Percentiles rank a stretch among this genome's conserved stretches.
Evolutionary conservation across 1,140 invertebrate species (phyloP).

Genomic region (Armadillidium nasatum): DNA sequence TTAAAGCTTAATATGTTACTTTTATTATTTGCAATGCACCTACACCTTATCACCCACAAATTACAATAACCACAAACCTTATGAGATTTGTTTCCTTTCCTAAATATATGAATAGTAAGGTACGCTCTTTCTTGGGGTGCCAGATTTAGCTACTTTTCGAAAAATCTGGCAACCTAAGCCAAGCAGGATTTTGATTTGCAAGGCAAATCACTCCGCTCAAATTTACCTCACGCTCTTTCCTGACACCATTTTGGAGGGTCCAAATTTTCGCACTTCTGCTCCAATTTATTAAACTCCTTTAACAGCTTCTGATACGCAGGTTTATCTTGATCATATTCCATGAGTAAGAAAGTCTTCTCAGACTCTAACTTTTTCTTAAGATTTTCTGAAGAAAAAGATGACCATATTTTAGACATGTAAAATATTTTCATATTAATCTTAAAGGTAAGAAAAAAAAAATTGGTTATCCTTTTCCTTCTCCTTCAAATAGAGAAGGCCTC

Average conservation of each 20-base stretch:
- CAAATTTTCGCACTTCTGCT: slow-evolving; percentile 63
- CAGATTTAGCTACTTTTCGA: too few species aligned
- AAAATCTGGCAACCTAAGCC: too few species aligned
- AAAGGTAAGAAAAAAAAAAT: slow-evolving; percentile 64
- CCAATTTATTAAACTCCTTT: slow-evolving; percentile 70
- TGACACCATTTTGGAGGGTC: too few species aligned
- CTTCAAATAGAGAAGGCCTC: slow-evolving; percentile 58
- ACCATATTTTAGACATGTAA: neutral
- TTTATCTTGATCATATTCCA: slow-evolving; percentile 73
- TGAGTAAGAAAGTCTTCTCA: slow-evolving; percentile 62
- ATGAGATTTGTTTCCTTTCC: slow-evolving; percentile 32
- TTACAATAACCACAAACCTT: neutral
- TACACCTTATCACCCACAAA: too few species aligned
- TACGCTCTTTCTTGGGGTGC: too few species aligned
- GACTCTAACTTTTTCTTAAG: slow-evolving; percentile 57
- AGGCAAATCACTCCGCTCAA: too few species aligned
- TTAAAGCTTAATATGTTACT: too few species aligned
- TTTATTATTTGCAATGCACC: too few species aligned
- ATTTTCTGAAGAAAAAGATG: neutral
- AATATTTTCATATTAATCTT: slow-evolving; percentile 58
- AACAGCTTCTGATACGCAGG: slow-evolving; percentile 76
- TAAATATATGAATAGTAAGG: too few species aligned
- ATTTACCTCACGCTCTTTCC: too few species aligned
- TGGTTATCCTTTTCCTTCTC: slow-evolving; percentile 60
- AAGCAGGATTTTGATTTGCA: too few species aligned